Base-by-base conservation (phyloP, 2,113 vertebrate species). In the Lipophrys pholis region DNA sequence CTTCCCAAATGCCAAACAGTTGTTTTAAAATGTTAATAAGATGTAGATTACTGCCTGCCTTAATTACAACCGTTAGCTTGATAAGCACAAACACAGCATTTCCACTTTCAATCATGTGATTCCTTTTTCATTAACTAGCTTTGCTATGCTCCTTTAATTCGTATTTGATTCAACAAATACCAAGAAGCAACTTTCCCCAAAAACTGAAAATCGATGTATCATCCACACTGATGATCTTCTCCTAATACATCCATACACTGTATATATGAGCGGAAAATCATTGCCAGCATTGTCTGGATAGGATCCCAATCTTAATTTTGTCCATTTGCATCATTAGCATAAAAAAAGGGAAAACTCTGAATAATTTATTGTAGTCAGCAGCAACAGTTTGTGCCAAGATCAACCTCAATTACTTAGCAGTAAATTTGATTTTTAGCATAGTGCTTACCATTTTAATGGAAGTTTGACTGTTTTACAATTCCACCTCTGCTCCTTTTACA, bases 291-390 rank as follows among this genome's bases (percentile, higher is more conserved):
- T 36, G 52, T 50, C 52, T 67, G 42, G 67, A 48, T 21, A 5
- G 45, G 39, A 56, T 61, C 48, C 48, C 35, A 16, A 30, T 64
- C 14, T 65, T 66, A 14, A 61, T 62, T 61, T 40, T 35, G 6
- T 10, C 55, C 8, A 57, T 78, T 60, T 69, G 58, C 46, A 73
- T 64, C 21, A 39, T 48, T 56, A 16, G 39, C 12, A 55, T 71
- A 56, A 10, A 7, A 55, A 59, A 56, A 69, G 63, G 60, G 36
- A 54, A 10, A 43, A 43, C 21, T 2, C 21, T n/a, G 50, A 78
- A 87, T 82, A 78, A 82, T 84, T 82, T 42, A 73, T 77, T 15
- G 9, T 54, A 61, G 41, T 76, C 68, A 63, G 64, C 67, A 67
- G 55, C 38, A 76, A 57, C 61, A 68, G n/a, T 54, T 63, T 80